Base-by-base conservation (phyloP, 2,888 invertebrate species). In the Nephrotoma appendiculata region DNA sequence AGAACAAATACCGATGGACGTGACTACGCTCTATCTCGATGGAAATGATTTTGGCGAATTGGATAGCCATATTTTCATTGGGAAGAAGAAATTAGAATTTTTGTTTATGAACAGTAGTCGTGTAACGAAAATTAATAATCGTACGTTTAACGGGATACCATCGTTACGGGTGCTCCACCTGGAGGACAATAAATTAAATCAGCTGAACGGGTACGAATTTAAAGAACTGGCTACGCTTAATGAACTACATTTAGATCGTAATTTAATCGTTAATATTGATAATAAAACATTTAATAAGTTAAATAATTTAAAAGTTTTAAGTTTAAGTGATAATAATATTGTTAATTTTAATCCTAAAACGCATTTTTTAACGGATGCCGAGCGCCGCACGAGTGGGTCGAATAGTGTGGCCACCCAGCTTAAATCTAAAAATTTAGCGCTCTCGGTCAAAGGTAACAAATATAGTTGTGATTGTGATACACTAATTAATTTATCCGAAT, bases 1-100 rank as follows among this genome's bases (percentile, higher is more conserved):
- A 86, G 94, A 95, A 88, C 94, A 95, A 90, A 95, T 97, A 90
- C 97, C 97, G 87, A 97, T 97, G 96, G 96, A 97, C 92, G 96
- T 96, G 89, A 96, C 96, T 89, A 96, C 96, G 92, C 95, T 97
- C 89, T 96, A 96, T 92, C 93, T 97, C 89, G 96, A 96, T 91
- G 96, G 96, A 88, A 96, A 96, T 91, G 93, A 95, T 90, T 93
- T 97, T 88, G 94, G 95, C 89, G 95, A 95, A 89, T 93, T 97
- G 88, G 95, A 95, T 89, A 95, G 95, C 92, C 96, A 96, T 93
- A 95, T 95, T 90, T 97, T 97, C 92, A 96, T 97, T 90, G 97
- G 96, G 88, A 95, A 96, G 92, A 96, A 96, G 91, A 95, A 95
- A 91, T 92, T 96, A 88, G 94, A 95, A 92, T 94, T 95, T 89